Evolutionary conservation across 2,888 invertebrate species (phyloP).

Genomic region (Dynastes maya): DNA sequence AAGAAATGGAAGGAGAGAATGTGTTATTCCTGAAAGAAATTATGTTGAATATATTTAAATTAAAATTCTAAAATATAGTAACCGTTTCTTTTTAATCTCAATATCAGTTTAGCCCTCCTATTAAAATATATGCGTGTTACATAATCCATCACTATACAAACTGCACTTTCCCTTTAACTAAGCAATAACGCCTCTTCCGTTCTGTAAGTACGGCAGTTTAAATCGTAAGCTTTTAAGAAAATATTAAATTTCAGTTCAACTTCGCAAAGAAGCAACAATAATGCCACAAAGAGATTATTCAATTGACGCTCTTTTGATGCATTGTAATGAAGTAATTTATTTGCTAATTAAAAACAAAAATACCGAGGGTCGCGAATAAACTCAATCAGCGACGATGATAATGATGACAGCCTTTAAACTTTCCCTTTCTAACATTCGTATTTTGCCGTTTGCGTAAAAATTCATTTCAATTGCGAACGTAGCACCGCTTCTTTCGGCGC

Average conservation of each 20-base stretch:
- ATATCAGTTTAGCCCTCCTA: too few species aligned
- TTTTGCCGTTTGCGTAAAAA: slow-evolving; percentile 47
- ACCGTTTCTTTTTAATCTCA: too few species aligned
- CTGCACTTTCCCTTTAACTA: too few species aligned
- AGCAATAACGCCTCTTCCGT: too few species aligned
- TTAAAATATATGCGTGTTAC: too few species aligned
- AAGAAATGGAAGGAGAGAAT: too few species aligned
- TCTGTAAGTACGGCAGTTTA: too few species aligned
- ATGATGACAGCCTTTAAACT: slow-evolving; percentile 38
- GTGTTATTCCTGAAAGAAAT: too few species aligned
- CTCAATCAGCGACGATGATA: slow-evolving; percentile 41
- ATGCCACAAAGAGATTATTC: slow-evolving; percentile 48
- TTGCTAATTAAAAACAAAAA: slow-evolving; percentile 54
- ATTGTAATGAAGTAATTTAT: slow-evolving; percentile 53
- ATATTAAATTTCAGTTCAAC: slow-evolving; percentile 3
- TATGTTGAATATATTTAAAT: too few species aligned
- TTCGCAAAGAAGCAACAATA: slow-evolving; percentile 25
- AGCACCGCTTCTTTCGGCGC: not conserved
- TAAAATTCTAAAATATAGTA: too few species aligned
- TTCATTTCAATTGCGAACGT: slow-evolving; percentile 50
- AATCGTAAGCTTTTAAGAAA: too few species aligned
- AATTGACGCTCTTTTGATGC: slow-evolving; percentile 49
- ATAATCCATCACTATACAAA: too few species aligned
- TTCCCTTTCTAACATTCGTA: slow-evolving; percentile 40
- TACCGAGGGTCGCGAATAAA: slow-evolving; percentile 46